Evolutionary conservation across 2,797 vertebrate genomes (phyloP).

Genomic region (Chrysocyon brachyurus): DNA sequence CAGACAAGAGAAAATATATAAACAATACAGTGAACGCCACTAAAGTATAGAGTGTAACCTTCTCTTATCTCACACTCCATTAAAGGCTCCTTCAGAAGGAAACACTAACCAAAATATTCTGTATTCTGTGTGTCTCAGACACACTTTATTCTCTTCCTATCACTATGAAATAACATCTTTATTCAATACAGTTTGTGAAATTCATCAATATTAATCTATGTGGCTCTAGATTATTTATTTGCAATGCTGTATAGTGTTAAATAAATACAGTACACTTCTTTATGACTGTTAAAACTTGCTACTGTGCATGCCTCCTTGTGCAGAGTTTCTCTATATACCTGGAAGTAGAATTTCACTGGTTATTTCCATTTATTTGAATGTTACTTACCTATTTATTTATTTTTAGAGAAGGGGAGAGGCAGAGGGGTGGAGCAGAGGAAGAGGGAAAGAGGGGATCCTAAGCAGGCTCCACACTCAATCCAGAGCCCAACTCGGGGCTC

Average conservation of each 20-base stretch:
- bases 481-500: background rate
- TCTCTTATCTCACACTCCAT: background rate
- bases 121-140: background rate
- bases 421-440: background rate
- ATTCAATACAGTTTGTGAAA: slow-evolving; percentile 1
- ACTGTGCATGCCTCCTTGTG: background rate
- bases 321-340: background rate
- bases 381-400: background rate
- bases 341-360: background rate
- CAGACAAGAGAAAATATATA: background rate
- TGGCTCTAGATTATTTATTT: background rate
- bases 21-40: background rate
- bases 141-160: background rate
- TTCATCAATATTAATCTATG: background rate
- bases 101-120: background rate
- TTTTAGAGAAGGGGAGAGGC: background rate
- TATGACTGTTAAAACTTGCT: background rate
- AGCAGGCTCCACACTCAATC: background rate
- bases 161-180: background rate
- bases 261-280: background rate
- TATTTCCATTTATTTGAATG: background rate
- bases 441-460: background rate
- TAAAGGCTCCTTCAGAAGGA: background rate
- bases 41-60: background rate
- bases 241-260: background rate